These are phyloP conservation scores for Drosophila albomicans DNA, from an alignment of 1,140 invertebrate species.

Conservation along the genomic window DNA sequence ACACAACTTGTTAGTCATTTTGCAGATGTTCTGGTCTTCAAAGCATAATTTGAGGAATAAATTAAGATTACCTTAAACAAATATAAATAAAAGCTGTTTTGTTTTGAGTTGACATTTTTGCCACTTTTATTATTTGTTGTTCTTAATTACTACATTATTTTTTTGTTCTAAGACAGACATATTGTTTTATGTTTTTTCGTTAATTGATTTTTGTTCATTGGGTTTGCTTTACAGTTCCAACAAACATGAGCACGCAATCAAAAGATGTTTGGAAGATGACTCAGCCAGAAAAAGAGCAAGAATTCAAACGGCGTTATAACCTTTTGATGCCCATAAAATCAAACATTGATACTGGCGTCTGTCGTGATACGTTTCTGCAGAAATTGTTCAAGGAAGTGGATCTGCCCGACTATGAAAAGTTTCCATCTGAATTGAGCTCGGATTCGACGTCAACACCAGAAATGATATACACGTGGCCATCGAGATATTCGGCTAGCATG, in stretches of 20 bases:
- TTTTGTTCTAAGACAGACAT: no score
- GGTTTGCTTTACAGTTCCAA: not conserved
- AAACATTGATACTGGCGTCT: conserved; percentile 5
- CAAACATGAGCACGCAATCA: not conserved
- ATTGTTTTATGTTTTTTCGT: no score
- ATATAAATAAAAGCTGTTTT: no score
- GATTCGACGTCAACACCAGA: not conserved
- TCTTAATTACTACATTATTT: no score
- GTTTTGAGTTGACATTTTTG: no score
- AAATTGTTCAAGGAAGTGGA: conserved; percentile 19
- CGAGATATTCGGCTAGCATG: not conserved
- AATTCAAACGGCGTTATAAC: conserved; percentile 13
- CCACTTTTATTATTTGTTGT: no score
- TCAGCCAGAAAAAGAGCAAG: not conserved
- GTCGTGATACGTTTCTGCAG: conserved; percentile 41
- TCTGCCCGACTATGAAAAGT: not conserved
- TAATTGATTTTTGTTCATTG: no score
- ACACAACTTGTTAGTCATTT: no score
- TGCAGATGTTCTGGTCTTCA: no score
- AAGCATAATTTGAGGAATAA: no score
- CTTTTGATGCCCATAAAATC: conserved; percentile 32
- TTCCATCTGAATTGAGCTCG: not conserved
- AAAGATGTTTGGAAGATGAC: not conserved
- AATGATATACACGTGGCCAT: not conserved
- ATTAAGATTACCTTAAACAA: no score